Base-by-base conservation (phyloP, 2,888 invertebrate species). In the Paralinhomoeus sp. region DNA sequence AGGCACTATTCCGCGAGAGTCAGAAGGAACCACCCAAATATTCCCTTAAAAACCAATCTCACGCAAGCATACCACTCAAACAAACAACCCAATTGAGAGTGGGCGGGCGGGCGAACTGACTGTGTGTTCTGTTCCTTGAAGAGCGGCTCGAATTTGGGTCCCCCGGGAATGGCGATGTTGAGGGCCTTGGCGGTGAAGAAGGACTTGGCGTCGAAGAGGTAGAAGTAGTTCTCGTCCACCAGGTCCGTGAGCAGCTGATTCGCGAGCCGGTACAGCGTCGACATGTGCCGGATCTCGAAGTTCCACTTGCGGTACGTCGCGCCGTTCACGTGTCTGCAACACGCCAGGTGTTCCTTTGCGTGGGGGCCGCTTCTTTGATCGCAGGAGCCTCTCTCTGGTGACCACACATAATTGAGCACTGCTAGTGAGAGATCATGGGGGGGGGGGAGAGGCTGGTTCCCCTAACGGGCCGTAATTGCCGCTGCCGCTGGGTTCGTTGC, bases 121-220 rank as follows among this genome's bases (percentile, higher is more conserved):
- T 78, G 84, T 43, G 84, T 78, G 58, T 85, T 87, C 56, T 84
- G 80, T 65, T 97, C 97, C 61, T 99, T 99, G 20, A 99, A 87
- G 5, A 99, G 69, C 0, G 97, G 97, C 64, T 99, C 97, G 69
- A 99, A 99, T 66, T 99, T 99, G 0, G 97, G 97, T 1, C 97
- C 97, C 44, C 97, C 97, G 13, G 97, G 97, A 57, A 99, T 93
- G 1, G 97, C 93, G 80, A 97, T 85, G 62, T 99, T 99, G 44
- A 99, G 67, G 3, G 97, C 97, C 66, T 99, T 99, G 0, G 97
- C 97, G 1, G 97, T 99, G 66, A 97, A 99, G 67, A 99, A 99
- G 58, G 93, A 93, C 67, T 97, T 93, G 18, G 89, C 78, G 66
- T 99, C 97, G 66, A 99, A 99, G 2, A 99, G 71, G 63, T 99